phyloP scores from a whole-genome alignment of 2,888 invertebrate species.

The Lithophane socia region DNA sequence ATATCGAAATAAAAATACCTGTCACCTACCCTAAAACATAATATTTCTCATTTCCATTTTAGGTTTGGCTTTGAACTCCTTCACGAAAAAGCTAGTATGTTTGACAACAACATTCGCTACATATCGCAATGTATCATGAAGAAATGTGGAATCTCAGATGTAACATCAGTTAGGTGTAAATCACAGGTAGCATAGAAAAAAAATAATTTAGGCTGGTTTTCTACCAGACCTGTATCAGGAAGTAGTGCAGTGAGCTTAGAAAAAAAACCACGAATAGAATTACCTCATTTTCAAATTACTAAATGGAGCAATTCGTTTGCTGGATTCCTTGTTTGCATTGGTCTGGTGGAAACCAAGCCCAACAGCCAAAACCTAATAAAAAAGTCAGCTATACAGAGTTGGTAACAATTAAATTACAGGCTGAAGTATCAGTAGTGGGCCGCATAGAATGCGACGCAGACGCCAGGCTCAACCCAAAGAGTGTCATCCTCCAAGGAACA shows the following conservation, averaged over 20 bases:
- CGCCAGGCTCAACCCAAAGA: conserved; percentile 93
- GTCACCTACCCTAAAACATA: background rate
- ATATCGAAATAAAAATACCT: background rate
- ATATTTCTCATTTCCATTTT: conserved; percentile 44
- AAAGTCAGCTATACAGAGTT: background rate
- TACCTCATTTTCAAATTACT: background rate
- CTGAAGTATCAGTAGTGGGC: conserved; percentile 90
- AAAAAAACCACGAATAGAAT: too few relatives aligned
- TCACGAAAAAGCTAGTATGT: conserved; percentile 85
- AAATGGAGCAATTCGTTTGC: background rate
- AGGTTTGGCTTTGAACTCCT: conserved; percentile 89
- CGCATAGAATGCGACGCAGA: conserved; percentile 94
- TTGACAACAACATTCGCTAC: conserved; percentile 86
- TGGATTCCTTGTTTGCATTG: background rate
- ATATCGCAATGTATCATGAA: conserved; percentile 86
- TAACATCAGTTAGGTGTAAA: conserved; percentile 84
- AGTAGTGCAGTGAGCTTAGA: background rate
- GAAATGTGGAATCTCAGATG: conserved; percentile 82
- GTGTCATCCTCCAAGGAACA: conserved; percentile 93
- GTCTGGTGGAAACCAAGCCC: background rate
- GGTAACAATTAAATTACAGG: conserved; percentile 72
- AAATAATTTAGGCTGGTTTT: background rate
- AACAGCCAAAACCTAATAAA: background rate
- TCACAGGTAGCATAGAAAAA: conserved; percentile 79
- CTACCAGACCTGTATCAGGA: background rate